Base-by-base conservation (phyloP, 2,888 invertebrate species). In the Orthosia gothica region DNA sequence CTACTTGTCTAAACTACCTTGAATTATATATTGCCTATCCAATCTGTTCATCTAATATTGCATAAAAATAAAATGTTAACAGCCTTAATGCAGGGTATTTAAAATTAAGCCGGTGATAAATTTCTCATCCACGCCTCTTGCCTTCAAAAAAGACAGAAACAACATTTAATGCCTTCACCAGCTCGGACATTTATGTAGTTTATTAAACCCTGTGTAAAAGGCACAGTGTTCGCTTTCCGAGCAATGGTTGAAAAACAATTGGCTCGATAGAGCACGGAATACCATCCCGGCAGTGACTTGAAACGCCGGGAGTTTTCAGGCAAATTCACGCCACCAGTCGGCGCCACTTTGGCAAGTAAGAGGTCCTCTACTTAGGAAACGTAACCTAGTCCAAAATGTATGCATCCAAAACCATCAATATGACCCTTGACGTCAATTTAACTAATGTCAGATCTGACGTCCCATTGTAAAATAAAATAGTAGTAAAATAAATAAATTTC, bases 171-270 rank as follows among this genome's bases (percentile, higher is more conserved):
- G 12, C 32, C 59, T 32, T 40, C 57, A 52, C 23, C 45, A 66
- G 18, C 67, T 47, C 40, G 23, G 12, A n/a, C 45, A 40, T 45
- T 55, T 55, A 55, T 68, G 47, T 55, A 74, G 81, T 83, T 81
- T 75, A 78, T 78, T 81, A 62, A 77, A 70, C 81, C 69, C 26
- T 11, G 26, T 26, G 12, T 40, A 76, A 67, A 76, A 59, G 62
- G 47, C 12, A 50, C 64, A 45, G 49, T 49, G 20, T 61, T 23
- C 76, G 16, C 47, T 58, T n/a, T 52, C 16, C 32, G 49, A 32
- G 40, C 45, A 45, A 61, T 45, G 61, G 40, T 40, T 40, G 40
- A 40, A 40, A 40, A 66, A 58, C 54, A 59, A 71, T 70, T 45
- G 59, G 3, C 59, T 18, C 52, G 40, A 59, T 52, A 61, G 61